Evolutionary conservation across 2,113 vertebrate genomes (phyloP), one percentile per base, ranked within the genome.

Genomic region (Cettia cetti): DNA sequence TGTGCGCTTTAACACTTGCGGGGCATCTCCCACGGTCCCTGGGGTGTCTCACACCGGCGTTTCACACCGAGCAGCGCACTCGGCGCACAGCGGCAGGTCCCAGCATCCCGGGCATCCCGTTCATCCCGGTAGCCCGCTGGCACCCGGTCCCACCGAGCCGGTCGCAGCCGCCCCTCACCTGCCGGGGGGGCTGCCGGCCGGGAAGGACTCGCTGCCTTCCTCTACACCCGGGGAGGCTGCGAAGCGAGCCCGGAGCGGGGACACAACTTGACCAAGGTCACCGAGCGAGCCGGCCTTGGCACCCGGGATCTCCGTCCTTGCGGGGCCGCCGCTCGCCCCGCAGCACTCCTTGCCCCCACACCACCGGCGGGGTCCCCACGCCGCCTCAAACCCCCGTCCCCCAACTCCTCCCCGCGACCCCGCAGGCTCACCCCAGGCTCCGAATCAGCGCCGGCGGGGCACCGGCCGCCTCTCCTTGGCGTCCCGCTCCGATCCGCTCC

Each of bases 251-350:
- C 30, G 5, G 82, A 80, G 72, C 68, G 16, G n/a, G n/a, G 56
- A n/a, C 28, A 56, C 45, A 85, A 91, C 90, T 95, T 82, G 70
- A 42, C 90, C 95, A 95, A 94, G 95, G 95, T 92, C 92, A 94
- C 82, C 60, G 59, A 33, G 44, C 14, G 31, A 84, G 68, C n/a
- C 37, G 11, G 13, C 12, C 26, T 13, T 5, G 39, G 68, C 7
- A 23, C 27, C 27, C 8, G 23, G 45, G 20, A 47, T 70, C 70
- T n/a, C 39, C 24, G 11, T 45, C 77, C 31, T 5, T 10, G 26
- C 15, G 45, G 33, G 15, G 40, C 35, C 40, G 26, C 52, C 18
- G 44, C 39, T 53, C 12, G 11, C 35, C n/a, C 20, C 9, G 14
- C 45, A 6, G 26, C 15, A 1, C 42, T 68, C 56, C 66, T n/a